phyloP scores from a whole-genome alignment of 2,113 vertebrate species.

The Pseudopodoces humilis region DNA sequence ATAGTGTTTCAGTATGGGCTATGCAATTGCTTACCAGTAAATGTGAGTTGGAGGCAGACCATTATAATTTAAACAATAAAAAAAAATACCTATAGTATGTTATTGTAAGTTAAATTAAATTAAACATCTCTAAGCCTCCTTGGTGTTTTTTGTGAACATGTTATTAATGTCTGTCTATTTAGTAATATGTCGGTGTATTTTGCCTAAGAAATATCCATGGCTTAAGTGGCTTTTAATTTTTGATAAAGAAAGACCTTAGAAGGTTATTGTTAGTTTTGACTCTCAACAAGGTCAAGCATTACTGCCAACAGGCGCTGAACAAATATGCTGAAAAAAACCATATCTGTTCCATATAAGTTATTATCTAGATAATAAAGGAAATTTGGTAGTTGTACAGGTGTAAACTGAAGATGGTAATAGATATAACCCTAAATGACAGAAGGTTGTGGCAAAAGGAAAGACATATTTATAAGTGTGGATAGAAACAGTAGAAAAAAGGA shows the following conservation, averaged over 20 bases:
- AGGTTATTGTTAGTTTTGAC: background rate
- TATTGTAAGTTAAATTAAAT: background rate
- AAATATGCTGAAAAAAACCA: background rate
- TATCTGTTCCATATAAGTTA: background rate
- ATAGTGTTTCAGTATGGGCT: background rate
- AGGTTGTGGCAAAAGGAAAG: background rate
- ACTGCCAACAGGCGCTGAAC: background rate
- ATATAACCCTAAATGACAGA: background rate
- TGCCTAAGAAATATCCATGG: background rate
- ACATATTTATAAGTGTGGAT: background rate
- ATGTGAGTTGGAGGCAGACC: background rate
- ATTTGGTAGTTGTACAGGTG: background rate
- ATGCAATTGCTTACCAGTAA: background rate
- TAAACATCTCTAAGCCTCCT: background rate
- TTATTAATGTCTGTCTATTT: background rate
- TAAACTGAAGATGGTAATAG: background rate
- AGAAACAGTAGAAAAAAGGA: background rate
- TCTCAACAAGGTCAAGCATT: background rate
- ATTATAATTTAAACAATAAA: background rate
- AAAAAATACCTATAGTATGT: background rate
- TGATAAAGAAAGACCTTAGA: background rate
- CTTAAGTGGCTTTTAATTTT: background rate
- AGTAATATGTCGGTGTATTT: background rate
- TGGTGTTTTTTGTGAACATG: background rate
- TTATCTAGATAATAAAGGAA: background rate